A percentile compares a stretch with the other conserved stretches of the same genome.
Evolutionary conservation across 2,888 invertebrate genomes (phyloP).

Genomic region (Acanthosepion pharaonis): DNA sequence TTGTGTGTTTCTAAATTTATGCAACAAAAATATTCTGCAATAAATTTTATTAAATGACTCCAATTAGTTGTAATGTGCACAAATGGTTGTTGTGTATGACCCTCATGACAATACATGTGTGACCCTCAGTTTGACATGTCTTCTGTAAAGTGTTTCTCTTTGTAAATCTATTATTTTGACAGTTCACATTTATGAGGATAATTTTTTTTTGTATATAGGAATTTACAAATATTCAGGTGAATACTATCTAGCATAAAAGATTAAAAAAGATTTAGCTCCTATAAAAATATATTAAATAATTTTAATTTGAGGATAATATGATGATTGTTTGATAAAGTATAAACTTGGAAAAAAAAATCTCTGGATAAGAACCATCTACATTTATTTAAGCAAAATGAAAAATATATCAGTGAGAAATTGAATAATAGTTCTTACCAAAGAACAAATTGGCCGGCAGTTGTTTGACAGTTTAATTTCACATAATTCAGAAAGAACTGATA

Average conservation of each 20-base stretch:
- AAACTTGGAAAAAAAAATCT: not conserved
- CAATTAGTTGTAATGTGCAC: too few relatives aligned
- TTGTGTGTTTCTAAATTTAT: too few relatives aligned
- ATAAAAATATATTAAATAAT: not conserved
- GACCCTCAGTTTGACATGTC: too few relatives aligned
- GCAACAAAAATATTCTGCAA: too few relatives aligned
- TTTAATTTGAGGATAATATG: too few relatives aligned
- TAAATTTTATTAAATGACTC: too few relatives aligned
- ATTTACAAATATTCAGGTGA: not conserved
- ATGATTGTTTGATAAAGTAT: not conserved
- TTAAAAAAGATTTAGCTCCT: not conserved
- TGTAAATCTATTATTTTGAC: not conserved
- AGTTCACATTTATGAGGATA: not conserved
- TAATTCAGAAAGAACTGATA: conserved; percentile 83
- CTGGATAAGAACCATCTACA: not conserved
- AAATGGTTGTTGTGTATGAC: too few relatives aligned
- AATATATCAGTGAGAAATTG: not conserved
- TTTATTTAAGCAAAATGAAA: not conserved
- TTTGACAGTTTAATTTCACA: conserved; percentile 83
- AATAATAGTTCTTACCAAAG: conserved; percentile 69
- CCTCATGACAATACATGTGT: not conserved
- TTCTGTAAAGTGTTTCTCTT: not conserved
- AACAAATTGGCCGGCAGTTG: conserved; percentile 82
- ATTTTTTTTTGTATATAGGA: not conserved
- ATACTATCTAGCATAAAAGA: not conserved